Evolutionary conservation across 2,888 invertebrate genomes (phyloP).

Genomic region (Cerceris ruficornis): DNA sequence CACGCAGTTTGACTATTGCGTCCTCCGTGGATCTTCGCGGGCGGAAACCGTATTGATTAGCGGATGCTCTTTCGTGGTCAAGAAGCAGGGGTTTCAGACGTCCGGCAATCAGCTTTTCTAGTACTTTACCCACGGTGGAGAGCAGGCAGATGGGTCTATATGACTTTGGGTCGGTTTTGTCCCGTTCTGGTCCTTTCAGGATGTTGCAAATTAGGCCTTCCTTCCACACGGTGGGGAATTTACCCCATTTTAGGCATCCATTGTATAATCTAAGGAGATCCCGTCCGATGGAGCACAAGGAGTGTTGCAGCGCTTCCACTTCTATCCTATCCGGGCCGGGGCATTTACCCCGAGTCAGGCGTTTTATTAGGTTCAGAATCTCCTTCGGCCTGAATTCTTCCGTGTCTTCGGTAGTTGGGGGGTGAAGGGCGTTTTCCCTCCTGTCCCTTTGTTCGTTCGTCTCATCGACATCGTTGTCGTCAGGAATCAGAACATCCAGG

Average conservation of each 20-base stretch:
- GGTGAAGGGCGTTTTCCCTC: not conserved
- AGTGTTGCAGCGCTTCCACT: not conserved
- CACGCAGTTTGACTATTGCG: not conserved
- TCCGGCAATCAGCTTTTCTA: not conserved
- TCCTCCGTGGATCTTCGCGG: not conserved
- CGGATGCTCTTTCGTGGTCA: not conserved
- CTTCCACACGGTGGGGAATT: not conserved
- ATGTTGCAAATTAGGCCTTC: not conserved
- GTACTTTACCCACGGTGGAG: conserved; percentile 3
- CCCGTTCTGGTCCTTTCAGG: not conserved
- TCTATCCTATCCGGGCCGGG: not conserved
- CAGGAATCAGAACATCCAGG: not conserved
- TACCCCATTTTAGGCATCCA: not conserved
- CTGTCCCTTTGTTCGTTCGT: not conserved
- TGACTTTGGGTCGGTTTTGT: not conserved
- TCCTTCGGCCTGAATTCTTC: not conserved
- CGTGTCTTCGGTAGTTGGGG: not conserved
- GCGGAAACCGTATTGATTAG: conserved; percentile 6
- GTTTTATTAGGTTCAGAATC: rapidly evolving
- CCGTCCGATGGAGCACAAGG: not conserved
- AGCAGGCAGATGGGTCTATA: conserved; percentile 28
- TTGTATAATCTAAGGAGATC: not conserved
- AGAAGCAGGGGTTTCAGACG: not conserved
- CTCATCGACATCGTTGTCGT: not conserved
- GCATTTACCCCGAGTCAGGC: not conserved